Percentiles rank a stretch among this genome's conserved stretches.
Evolutionary conservation across 1,140 invertebrate species (phyloP).

Genomic region (Lysiphlebus fabarum): DNA sequence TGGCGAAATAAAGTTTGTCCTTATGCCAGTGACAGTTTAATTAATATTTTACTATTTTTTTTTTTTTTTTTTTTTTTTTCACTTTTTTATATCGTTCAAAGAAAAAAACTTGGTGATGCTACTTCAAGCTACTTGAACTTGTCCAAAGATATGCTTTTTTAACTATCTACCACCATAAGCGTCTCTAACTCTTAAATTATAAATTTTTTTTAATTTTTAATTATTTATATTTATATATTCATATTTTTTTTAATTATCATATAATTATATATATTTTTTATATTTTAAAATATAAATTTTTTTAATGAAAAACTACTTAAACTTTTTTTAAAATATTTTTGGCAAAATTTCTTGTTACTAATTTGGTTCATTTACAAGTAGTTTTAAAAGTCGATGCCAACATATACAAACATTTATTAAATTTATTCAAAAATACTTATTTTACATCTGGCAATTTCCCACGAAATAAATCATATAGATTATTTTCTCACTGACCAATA

Average conservation of each 20-base stretch:
- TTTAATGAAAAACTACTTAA: too few relatives aligned
- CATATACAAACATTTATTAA: neutral
- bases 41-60: too few relatives aligned
- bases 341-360: neutral
- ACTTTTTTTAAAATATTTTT: neutral
- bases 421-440: conserved; percentile 9
- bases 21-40: conserved; percentile 54
- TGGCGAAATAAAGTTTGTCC: conserved; percentile 53
- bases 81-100: conserved; percentile 42
- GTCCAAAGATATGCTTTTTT: conserved; percentile 12
- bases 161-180: neutral
- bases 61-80: conserved; percentile 21
- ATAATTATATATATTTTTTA: too few relatives aligned
- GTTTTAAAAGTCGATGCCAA: neutral
- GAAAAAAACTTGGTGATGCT: conserved; percentile 50
- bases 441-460: conserved; percentile 21
- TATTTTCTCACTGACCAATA: neutral
- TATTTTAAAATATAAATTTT: too few relatives aligned
- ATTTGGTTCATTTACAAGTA: neutral
- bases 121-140: conserved; percentile 46
- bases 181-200: too few relatives aligned
- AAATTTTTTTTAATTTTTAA: too few relatives aligned
- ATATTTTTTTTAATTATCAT: too few relatives aligned
- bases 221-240: too few relatives aligned
- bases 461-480: conserved; percentile 13